Evolutionary conservation across 2,797 vertebrate genomes (phyloP), one percentile per base, ranked within the genome.

Genomic region (Siniperca undulata): DNA sequence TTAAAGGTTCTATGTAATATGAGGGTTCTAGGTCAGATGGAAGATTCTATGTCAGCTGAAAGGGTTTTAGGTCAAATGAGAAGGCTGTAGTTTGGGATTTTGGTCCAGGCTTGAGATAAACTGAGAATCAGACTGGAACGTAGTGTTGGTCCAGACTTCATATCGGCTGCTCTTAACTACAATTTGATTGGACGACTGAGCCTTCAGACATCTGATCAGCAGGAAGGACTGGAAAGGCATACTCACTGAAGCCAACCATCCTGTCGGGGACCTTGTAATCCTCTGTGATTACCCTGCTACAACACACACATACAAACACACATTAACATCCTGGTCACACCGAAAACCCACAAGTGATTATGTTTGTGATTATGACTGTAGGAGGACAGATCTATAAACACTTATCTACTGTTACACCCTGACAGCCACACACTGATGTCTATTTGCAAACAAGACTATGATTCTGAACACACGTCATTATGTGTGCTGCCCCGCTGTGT

Each of bases 241-340:
- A 98, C 97, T 99, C 95, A 99, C 97, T 99, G 94, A 98, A 98
- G 94, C 97, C 97, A 86, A 98, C 98, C 98, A 98, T 99, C 94
- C 98, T 98, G 94, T 98, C 98, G 89, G 97, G 97, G 92, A 98
- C 97, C 96, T 98, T 98, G 94, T 97, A 98, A 84, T 99, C 97
- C 96, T 98, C 97, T 84, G 97, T 98, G 95, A 97, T 96, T 88
- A 98, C 95, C 95, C 98, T 98, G 88, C 86, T 82, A 77, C 10
- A 96, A 89, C 40, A 92, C 90, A 80, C 30, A 65, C n/a, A 48
- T 44, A 53, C 42, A 55, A 40, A 53, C 20, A 24, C 59, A 59
- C 44, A 64, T 74, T n/a, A 73, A 27, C 36, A 77, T 27, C 53
- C 44, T 17, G 22, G 20, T 64, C 77, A 73, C 61, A 74, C 24